Base-by-base conservation (phyloP, 1,140 invertebrate species). In the Paralvinella palmiformis region DNA sequence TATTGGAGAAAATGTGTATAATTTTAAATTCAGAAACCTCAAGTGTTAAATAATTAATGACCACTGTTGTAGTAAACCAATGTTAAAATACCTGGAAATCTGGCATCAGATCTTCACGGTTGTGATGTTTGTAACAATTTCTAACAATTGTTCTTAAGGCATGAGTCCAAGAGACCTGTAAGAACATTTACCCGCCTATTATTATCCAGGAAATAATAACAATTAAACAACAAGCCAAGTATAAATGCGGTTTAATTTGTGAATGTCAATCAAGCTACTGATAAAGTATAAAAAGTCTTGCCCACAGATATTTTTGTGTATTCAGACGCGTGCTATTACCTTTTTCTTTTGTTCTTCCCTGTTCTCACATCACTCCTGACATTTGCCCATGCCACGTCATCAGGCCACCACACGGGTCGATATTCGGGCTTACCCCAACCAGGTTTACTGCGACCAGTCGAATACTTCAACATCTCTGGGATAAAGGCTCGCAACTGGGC, bases 121-220 rank as follows among this genome's bases (percentile, higher is more conserved):
- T 93, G 82, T 98, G 95, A 82, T 93, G 96, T 83, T 95, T 96
- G 83, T 98, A 98, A 82, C 95, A 98, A 82, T 97, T 97, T 74
- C 96, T 93, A 45, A 98, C 94, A 70, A 97, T 97, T 82, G 96
- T 92, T 27, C 95, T 84, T 60, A 98, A 83, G n/a, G 94, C 94
- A 79, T 96, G 92, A 15, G 95, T 98, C 94, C 95, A 98, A 33
- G 94, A 96, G 71, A 97, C 94, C 92, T 96, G 80, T 0, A 68
- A 53, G 56, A 50, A 52, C 59, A 37, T 53, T n/a, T n/a, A n/a
- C n/a, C n/a, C n/a, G n/a, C n/a, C n/a, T n/a, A n/a, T n/a, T n/a
- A n/a, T n/a, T n/a, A n/a, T n/a, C n/a, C n/a, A n/a, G n/a, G n/a
- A n/a, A n/a, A n/a, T n/a, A n/a, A n/a, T n/a, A n/a, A n/a, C n/a